Conservation (phyloP, 2,888 invertebrate species). For the Pachliopta kotzebuea region DNA sequence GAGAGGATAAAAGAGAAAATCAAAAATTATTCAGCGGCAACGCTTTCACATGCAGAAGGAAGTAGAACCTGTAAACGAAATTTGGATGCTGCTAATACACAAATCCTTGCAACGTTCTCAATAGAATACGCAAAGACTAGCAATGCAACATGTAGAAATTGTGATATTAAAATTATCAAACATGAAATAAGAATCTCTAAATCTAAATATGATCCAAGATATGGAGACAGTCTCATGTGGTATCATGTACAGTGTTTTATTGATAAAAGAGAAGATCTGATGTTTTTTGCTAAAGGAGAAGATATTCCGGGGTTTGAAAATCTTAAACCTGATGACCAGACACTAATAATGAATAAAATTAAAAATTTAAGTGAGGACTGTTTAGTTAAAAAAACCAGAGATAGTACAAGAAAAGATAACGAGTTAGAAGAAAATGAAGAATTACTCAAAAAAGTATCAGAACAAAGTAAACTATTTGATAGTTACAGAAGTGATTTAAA, state of each 20-base stretch:
- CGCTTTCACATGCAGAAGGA: not conserved
- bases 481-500: slow-evolving; percentile 6
- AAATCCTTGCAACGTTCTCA: slow-evolving; percentile 17
- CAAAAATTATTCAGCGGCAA: slow-evolving; percentile 2
- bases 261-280: slow-evolving; percentile 15
- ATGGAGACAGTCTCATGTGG: slow-evolving; percentile 22
- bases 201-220: slow-evolving; percentile 26
- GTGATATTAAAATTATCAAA: slow-evolving; percentile 24
- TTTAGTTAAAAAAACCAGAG: slow-evolving; percentile 17
- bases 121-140: slow-evolving; percentile 26
- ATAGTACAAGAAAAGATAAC: slow-evolving; percentile 1
- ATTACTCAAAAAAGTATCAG: slow-evolving; percentile 12
- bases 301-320: slow-evolving; percentile 26
- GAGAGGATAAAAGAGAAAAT: slow-evolving; percentile 21
- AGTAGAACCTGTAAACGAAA: slow-evolving; percentile 14
- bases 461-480: slow-evolving; percentile 20
- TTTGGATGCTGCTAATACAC: not conserved
- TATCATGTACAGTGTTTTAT: slow-evolving; percentile 25
- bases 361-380: slow-evolving; percentile 4
- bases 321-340: slow-evolving; percentile 15
- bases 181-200: slow-evolving; percentile 25
- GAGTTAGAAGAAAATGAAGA: slow-evolving; percentile 5
- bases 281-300: slow-evolving; percentile 22
- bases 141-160: slow-evolving; percentile 25
- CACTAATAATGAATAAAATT: slow-evolving; percentile 9